Conservation (phyloP, 2,113 vertebrate genomes). For the Acanthisitta chloris region DNA sequence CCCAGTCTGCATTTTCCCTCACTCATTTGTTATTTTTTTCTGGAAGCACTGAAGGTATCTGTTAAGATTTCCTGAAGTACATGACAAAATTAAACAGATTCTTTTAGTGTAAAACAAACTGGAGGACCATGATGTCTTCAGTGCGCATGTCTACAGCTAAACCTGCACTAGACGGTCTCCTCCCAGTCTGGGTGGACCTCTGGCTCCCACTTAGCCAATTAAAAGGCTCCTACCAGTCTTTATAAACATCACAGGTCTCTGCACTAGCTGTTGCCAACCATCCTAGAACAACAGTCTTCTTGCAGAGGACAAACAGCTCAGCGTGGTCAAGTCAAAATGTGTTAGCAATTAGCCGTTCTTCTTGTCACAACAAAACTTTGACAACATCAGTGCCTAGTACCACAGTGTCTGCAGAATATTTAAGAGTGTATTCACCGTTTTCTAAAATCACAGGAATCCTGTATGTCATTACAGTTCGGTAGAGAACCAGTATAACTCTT, state of each 20-base stretch:
- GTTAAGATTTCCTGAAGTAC: neutral
- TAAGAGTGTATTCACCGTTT: neutral
- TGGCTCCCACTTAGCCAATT: neutral
- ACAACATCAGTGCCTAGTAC: neutral
- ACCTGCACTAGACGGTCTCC: neutral
- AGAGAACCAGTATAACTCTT: neutral
- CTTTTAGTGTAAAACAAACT: neutral
- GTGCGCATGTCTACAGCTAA: neutral
- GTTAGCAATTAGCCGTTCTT: neutral
- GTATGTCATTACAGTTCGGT: rapidly evolving
- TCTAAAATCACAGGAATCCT: neutral
- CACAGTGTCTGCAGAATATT: neutral
- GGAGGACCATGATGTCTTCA: too few relatives aligned
- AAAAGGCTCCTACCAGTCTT: neutral
- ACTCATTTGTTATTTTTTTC: neutral
- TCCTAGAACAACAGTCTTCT: neutral
- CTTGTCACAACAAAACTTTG: neutral
- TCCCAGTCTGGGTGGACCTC: too few relatives aligned
- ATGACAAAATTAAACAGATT: neutral
- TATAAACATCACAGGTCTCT: neutral
- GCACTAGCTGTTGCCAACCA: neutral
- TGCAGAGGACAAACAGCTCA: neutral
- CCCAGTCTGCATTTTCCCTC: neutral
- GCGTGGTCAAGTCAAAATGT: rapidly evolving
- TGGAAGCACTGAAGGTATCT: neutral